A percentile compares a stretch with the other conserved stretches of the same genome.
phyloP scores from a whole-genome alignment of 2,113 vertebrate genomes.

The Heloderma charlesbogerti region DNA sequence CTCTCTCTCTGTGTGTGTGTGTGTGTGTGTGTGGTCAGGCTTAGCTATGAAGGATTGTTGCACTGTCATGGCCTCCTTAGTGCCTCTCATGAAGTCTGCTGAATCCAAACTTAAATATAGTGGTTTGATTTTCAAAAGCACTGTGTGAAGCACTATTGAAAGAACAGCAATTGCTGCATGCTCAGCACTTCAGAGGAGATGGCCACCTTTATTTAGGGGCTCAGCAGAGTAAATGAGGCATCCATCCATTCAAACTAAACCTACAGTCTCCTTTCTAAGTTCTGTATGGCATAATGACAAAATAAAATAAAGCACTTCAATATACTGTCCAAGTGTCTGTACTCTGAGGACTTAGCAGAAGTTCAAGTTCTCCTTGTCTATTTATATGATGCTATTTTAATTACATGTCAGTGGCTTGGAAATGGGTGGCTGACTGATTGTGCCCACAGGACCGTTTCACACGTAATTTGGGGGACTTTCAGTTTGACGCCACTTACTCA shows the following conservation, averaged over 20 bases:
- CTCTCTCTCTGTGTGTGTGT: not conserved
- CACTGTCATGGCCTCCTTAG: not conserved
- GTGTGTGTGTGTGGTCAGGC: not conserved
- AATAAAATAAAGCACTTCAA: conserved; percentile 26
- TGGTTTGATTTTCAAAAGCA: not conserved
- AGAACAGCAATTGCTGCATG: not conserved
- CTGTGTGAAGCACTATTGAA: not conserved
- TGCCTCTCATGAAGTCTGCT: not conserved
- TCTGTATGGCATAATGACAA: not conserved
- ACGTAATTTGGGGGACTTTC: conserved; percentile 58
- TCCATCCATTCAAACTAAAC: conserved; percentile 15
- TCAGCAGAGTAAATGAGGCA: not conserved
- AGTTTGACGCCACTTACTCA: conserved; percentile 67
- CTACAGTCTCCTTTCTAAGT: not conserved
- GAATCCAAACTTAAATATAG: not conserved
- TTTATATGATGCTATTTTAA: conserved; percentile 75
- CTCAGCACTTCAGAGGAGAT: conserved; percentile 31
- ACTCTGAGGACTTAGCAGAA: conserved; percentile 60
- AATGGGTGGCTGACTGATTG: conserved; percentile 63
- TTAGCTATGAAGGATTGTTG: not conserved
- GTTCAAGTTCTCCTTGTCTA: conserved; percentile 62
- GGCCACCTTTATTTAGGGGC: not conserved
- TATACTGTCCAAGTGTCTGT: conserved; percentile 57
- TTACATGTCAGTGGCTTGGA: conserved; percentile 72
- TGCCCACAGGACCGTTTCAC: conserved; percentile 61